A percentile compares a stretch with the other conserved stretches of the same genome.
Conservation (phyloP, 2,113 vertebrate genomes). For the Rhea americana region DNA sequence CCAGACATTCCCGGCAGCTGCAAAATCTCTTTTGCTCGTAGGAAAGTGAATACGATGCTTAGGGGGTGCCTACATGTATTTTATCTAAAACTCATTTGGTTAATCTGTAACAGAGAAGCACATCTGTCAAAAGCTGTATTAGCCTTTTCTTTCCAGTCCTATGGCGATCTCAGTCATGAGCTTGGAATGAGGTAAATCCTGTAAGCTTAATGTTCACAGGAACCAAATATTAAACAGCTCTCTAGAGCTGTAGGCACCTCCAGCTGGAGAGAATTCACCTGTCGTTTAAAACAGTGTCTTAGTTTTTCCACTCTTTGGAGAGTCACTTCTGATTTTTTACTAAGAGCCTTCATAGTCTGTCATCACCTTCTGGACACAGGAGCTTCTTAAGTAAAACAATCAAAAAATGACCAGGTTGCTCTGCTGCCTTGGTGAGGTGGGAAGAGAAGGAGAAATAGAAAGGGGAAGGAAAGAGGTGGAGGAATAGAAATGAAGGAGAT, state of each 20-base stretch:
- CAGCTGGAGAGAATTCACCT: neutral
- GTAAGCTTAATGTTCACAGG: neutral
- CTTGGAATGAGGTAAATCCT: rapidly evolving
- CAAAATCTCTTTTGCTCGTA: neutral
- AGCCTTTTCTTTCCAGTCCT: neutral
- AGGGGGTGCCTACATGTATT: rapidly evolving
- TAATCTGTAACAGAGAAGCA: neutral
- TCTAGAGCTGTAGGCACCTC: neutral
- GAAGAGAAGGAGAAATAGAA: neutral
- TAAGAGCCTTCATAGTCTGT: neutral
- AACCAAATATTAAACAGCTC: neutral
- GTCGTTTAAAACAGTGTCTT: neutral
- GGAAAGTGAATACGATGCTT: neutral
- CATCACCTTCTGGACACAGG: neutral
- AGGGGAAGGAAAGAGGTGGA: neutral
- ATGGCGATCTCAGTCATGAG: neutral
- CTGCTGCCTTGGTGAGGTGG: neutral
- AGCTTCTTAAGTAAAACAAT: neutral
- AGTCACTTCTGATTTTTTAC: neutral
- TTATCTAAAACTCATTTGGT: neutral
- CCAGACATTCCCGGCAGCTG: neutral
- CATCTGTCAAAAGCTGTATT: neutral
- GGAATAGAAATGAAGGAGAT: neutral
- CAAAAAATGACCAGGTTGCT: neutral
- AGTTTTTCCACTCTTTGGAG: rapidly evolving